Percentiles rank a stretch among this genome's conserved stretches.
These are phyloP conservation scores for Solen grandis DNA, from an alignment of 1,140 invertebrate genomes.

Conservation along the genomic window DNA sequence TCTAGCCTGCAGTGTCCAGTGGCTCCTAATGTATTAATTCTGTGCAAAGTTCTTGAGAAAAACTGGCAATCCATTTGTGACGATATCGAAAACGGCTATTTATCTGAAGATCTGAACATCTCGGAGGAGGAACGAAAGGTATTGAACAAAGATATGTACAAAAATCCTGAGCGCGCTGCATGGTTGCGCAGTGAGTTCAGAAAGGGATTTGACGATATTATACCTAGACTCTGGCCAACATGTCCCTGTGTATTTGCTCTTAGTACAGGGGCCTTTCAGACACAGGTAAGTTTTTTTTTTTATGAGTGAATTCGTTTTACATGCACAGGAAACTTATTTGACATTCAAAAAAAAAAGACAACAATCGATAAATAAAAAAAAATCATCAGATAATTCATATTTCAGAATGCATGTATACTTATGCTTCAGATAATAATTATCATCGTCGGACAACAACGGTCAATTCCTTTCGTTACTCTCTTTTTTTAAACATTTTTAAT, in stretches of 20 bases:
- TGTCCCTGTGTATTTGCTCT: not conserved
- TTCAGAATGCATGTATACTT: too few species aligned
- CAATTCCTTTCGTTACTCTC: too few species aligned
- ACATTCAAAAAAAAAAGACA: too few species aligned
- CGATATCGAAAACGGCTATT: not conserved
- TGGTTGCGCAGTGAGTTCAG: not conserved
- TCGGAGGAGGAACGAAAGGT: not conserved
- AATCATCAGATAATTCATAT: too few species aligned
- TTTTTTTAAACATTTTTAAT: too few species aligned
- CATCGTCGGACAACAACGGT: too few species aligned
- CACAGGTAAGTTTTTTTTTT: not conserved
- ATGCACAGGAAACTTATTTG: too few species aligned
- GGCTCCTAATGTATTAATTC: not conserved
- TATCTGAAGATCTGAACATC: not conserved
- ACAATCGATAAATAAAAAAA: too few species aligned
- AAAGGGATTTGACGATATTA: not conserved
- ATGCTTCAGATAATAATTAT: too few species aligned
- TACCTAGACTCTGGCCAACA: not conserved
- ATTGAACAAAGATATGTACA: not conserved
- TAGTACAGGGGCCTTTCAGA: not conserved
- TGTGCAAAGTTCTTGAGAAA: not conserved
- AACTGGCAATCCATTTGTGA: not conserved
- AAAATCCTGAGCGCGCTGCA: not conserved
- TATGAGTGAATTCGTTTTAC: too few species aligned
- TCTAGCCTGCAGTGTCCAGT: not conserved